Base-by-base conservation (phyloP, 92 coral and sea anemone genomes). In the Meandrina meandrites region DNA sequence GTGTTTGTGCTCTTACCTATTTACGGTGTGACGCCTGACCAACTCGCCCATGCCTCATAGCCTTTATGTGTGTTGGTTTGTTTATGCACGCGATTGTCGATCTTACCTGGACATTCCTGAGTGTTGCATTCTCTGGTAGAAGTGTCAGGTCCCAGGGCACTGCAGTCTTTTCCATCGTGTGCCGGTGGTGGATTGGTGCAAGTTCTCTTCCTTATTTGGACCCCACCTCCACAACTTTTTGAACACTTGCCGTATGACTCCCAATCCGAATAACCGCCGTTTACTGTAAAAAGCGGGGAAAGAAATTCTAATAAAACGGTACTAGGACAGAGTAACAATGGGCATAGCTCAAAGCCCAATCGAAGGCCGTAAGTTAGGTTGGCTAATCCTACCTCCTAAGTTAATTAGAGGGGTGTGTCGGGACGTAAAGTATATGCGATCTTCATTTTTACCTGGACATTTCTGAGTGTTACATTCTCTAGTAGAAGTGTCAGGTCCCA, bases 201-300 rank as follows among this genome's bases (percentile, higher is more conserved):
- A 1, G 64, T 76, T 24, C 89, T 14, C 10, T 17, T 28, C 6
- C 76, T 21, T 0, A 76, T 76, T 19, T 85, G 67, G 7, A 5
- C 32, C 17, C 88, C 88, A 22, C 67, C 83, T 21, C 88, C 88
- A 66, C 88, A 85, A 28, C 82, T 34, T 40, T 85, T 85, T 1
- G 88, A 85, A 22, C 88, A 85, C 2, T 42, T 35, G 18, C 82
- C 76, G 48, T 78, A 85, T 16, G 75, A 30, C n/a, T 32, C 60
- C 88, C 88, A 85, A 22, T 14, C 64, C 4, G 82, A 71, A 45
- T 85, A 85, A 16, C 88, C 83, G 5, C 88, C 88, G 58, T 75
- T 15, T 0, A 75, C 88, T 84, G 18, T 10, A 24, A 62, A 24
- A 6, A 57, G 5, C 45, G 45, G 24, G 0, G 6, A 13, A 19